Evolutionary conservation across 1,140 invertebrate species (phyloP).

Genomic region (Oreohelix idahoensis): DNA sequence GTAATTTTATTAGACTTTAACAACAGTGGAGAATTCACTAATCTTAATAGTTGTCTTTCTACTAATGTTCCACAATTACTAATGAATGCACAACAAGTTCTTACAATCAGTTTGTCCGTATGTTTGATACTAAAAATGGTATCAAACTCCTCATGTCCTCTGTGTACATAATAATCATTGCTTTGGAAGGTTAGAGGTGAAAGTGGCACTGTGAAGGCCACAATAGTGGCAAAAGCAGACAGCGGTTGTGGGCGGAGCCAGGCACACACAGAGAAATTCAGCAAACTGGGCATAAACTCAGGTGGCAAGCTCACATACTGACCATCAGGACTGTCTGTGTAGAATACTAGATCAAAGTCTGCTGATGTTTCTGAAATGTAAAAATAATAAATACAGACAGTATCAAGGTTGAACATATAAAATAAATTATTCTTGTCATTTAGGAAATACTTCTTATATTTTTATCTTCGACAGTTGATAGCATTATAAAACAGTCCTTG

Average conservation of each 20-base stretch:
- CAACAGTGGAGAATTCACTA: too few species aligned
- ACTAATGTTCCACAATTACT: too few species aligned
- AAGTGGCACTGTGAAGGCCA: slow-evolving; percentile 26
- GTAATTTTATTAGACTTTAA: too few species aligned
- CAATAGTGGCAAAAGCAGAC: slow-evolving; percentile 33
- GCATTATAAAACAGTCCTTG: too few species aligned
- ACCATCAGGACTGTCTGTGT: background rate
- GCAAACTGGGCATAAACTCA: slow-evolving; percentile 1
- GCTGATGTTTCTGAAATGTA: slow-evolving; percentile 21
- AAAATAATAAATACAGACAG: background rate
- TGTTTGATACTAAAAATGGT: slow-evolving; percentile 28
- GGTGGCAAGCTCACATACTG: slow-evolving; percentile 16
- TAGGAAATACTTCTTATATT: too few species aligned
- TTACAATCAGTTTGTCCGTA: slow-evolving; percentile 28
- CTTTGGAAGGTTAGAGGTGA: slow-evolving; percentile 7
- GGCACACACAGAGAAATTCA: background rate
- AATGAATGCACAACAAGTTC: background rate
- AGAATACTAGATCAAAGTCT: slow-evolving; percentile 33
- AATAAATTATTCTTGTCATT: too few species aligned
- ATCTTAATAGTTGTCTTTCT: too few species aligned
- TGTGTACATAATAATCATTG: background rate
- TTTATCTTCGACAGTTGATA: too few species aligned
- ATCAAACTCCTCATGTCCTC: background rate
- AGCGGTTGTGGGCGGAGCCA: slow-evolving; percentile 15
- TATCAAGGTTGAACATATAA: too few species aligned